These are phyloP conservation scores for Polydrusus pterygomalis DNA, from an alignment of 2,888 invertebrate genomes.

Conservation along the genomic window DNA sequence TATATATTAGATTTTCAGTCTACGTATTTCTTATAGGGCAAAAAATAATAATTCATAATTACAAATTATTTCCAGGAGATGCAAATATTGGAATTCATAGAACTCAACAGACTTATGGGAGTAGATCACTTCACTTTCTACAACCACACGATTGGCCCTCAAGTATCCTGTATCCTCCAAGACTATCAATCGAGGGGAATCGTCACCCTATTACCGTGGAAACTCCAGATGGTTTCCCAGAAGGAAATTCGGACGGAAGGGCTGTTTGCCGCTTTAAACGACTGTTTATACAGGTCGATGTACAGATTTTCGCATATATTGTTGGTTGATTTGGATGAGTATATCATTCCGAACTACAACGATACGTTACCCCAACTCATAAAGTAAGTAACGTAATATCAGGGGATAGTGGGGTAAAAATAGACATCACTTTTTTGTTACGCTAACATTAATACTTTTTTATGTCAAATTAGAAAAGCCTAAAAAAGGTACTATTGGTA, in stretches of 20 bases:
- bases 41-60: no score
- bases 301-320: conserved; percentile 87
- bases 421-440: no score
- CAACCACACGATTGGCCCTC: conserved; percentile 89
- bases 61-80: conserved; percentile 74
- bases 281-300: conserved; percentile 94
- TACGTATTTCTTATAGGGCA: no score
- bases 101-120: conserved; percentile 88
- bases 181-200: conserved; percentile 74
- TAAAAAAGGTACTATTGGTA: no score
- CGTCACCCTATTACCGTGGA: conserved; percentile 87
- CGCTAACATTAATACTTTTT: no score
- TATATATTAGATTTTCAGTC: no score
- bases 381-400: conserved; percentile 77
- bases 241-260: conserved; percentile 95
- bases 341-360: conserved; percentile 88
- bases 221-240: conserved; percentile 89
- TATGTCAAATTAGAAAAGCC: no score
- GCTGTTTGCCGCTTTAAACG: conserved; percentile 93
- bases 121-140: conserved; percentile 93
- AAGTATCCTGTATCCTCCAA: conserved; percentile 81
- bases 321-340: conserved; percentile 92
- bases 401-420: no score
- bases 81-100: conserved; percentile 92
- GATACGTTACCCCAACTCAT: conserved; percentile 84